A percentile compares a stretch with the other conserved stretches of the same genome.
Conservation (phyloP, 2,797 vertebrate genomes). For the Spinibarbus caldwelli region DNA sequence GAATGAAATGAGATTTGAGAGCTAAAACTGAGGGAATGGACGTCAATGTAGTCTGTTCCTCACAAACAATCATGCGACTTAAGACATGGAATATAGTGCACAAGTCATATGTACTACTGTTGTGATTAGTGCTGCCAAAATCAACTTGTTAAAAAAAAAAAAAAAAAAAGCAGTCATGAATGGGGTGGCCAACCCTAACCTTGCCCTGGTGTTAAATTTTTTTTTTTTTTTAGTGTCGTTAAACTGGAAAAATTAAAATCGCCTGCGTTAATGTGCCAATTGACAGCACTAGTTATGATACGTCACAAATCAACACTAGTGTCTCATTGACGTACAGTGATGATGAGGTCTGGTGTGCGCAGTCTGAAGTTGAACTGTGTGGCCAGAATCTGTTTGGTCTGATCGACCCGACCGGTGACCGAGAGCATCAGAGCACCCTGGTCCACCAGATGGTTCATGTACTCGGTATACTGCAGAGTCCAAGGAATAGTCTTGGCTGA, state of each 20-base stretch:
- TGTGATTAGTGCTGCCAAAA: not conserved
- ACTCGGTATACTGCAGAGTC: constrained; percentile 78
- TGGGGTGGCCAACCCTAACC: too few species aligned
- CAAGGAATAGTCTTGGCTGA: constrained; percentile 74
- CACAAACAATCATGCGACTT: not conserved
- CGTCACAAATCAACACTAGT: not conserved
- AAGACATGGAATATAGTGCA: not conserved
- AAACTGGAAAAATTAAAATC: too few species aligned
- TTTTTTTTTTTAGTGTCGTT: too few species aligned
- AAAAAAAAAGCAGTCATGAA: too few species aligned
- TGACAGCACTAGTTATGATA: too few species aligned
- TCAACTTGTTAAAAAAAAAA: too few species aligned
- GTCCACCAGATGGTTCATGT: constrained; percentile 85
- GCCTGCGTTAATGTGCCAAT: too few species aligned
- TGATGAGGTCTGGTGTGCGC: constrained; percentile 84
- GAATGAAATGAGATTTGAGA: not conserved
- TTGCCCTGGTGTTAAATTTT: too few species aligned
- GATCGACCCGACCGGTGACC: constrained; percentile 74
- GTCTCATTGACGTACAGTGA: constrained; percentile 72
- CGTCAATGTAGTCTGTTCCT: not conserved
- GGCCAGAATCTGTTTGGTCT: constrained; percentile 82
- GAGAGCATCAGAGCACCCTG: constrained; percentile 89
- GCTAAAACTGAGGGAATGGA: not conserved
- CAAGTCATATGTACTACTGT: not conserved
- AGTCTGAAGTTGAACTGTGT: constrained; percentile 88